Evolutionary conservation across 2,888 invertebrate species (phyloP).

Genomic region (Scrobipalpa costella): DNA sequence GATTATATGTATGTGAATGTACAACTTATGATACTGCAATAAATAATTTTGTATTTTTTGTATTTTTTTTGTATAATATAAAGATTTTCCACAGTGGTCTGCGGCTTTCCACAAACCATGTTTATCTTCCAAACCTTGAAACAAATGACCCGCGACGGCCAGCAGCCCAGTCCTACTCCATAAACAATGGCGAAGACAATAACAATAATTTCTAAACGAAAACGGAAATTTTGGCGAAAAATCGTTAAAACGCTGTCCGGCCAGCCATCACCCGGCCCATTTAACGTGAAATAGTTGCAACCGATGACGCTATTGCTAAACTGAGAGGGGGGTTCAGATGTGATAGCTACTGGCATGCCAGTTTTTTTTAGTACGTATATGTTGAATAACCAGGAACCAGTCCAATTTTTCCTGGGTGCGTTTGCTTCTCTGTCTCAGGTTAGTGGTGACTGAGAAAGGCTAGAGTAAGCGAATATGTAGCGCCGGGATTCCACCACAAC

Average conservation of each 20-base stretch:
- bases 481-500: no score
- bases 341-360: conserved; percentile 4
- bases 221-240: conserved; percentile 68
- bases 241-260: conserved; percentile 52
- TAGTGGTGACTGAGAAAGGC: no score
- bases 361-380: neutral
- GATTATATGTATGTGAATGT: no score
- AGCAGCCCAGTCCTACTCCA: conserved; percentile 21
- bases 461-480: no score
- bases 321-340: neutral
- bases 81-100: neutral
- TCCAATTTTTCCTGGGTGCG: no score
- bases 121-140: conserved; percentile 15
- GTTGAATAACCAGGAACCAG: no score
- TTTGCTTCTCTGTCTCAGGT: neutral
- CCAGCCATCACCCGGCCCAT: conserved; percentile 67
- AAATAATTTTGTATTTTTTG: no score
- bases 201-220: conserved; percentile 65
- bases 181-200: conserved; percentile 51
- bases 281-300: conserved; percentile 74
- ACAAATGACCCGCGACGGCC: conserved; percentile 33
- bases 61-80: no score
- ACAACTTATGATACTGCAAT: no score
- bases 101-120: neutral
- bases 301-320: conserved; percentile 29